Conservation (phyloP, 2,113 vertebrate genomes). For the Loxodonta africana region DNA sequence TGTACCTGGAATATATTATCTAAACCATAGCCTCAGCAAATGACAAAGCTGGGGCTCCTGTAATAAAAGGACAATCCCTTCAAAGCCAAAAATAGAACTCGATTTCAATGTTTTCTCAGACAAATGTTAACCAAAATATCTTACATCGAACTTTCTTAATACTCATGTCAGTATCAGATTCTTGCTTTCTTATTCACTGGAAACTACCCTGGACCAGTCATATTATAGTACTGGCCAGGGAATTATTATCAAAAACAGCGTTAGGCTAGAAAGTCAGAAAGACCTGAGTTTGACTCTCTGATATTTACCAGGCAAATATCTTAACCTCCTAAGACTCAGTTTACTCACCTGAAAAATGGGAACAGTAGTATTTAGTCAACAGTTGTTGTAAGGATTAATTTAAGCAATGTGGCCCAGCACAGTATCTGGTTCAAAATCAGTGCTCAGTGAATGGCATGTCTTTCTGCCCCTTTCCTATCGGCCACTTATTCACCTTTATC, state of each 20-base stretch:
- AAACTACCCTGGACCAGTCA: constrained; percentile 40
- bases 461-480: too few relatives aligned
- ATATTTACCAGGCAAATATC: constrained; percentile 13
- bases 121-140: constrained; percentile 67
- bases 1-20: constrained; percentile 68
- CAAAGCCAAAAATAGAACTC: constrained; percentile 55
- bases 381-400: not conserved
- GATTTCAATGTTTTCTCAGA: constrained; percentile 68
- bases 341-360: not conserved
- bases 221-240: constrained; percentile 22
- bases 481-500: not conserved
- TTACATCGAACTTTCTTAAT: constrained; percentile 61
- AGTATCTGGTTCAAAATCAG: not conserved
- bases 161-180: constrained; percentile 49
- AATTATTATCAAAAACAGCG: constrained; percentile 42
- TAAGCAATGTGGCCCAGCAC: not conserved
- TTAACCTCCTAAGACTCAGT: constrained; percentile 20
- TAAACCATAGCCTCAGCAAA: constrained; percentile 63
- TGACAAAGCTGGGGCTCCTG: constrained; percentile 49
- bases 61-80: constrained; percentile 60
- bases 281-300: constrained; percentile 43
- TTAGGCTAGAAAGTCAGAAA: constrained; percentile 18
- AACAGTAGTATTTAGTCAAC: not conserved
- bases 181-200: constrained; percentile 75
- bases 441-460: not conserved